A percentile compares a stretch with the other conserved stretches of the same genome.
Evolutionary conservation across 2,113 vertebrate genomes (phyloP).

Genomic region (Catharus fuscescens): DNA sequence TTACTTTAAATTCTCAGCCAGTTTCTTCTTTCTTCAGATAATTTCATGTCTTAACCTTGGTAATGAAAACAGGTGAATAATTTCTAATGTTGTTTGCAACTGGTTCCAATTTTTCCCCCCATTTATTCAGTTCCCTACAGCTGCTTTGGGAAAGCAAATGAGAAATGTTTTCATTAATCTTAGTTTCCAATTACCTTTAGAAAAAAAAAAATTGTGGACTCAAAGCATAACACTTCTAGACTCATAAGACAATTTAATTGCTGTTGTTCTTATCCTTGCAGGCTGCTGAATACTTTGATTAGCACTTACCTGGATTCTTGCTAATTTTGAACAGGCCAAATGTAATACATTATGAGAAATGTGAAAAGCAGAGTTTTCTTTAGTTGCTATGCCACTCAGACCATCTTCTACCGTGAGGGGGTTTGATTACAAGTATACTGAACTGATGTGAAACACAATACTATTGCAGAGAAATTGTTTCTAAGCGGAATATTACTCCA

Average conservation of each 20-base stretch:
- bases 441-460: not conserved
- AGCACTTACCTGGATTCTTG: not conserved
- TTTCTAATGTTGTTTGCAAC: not conserved
- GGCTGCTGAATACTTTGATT: not conserved
- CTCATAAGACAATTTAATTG: not conserved
- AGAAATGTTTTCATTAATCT: not conserved
- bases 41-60: not conserved
- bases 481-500: not conserved
- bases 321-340: not conserved
- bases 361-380: not conserved
- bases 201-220: not conserved
- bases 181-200: not conserved
- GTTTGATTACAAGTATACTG: not conserved
- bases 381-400: not conserved
- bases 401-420: not conserved
- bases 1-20: not conserved
- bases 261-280: not conserved
- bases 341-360: not conserved
- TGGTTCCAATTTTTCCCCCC: not conserved
- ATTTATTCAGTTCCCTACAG: not conserved
- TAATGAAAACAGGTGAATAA: not conserved
- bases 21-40: not conserved
- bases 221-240: not conserved
- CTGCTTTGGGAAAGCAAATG: not conserved
- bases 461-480: not conserved